These are phyloP conservation scores for Dysdera silvatica DNA, from an alignment of 1,140 invertebrate species.

Conservation along the genomic window DNA sequence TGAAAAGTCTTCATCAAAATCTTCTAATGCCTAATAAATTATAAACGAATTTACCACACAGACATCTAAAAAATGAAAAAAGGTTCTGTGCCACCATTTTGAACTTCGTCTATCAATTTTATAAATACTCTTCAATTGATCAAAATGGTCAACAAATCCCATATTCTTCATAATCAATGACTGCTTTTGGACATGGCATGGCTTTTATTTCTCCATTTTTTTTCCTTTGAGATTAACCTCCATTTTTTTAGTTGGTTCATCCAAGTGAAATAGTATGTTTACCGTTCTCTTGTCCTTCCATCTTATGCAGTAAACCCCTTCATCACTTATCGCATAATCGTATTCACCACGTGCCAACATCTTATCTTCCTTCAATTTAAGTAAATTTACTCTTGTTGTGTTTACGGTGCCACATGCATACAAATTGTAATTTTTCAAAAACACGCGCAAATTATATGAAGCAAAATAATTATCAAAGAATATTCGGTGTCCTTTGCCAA, in stretches of 20 bases:
- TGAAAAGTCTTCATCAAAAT: not conserved
- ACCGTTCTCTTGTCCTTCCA: not conserved
- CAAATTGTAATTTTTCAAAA: not conserved
- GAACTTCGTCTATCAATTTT: not conserved
- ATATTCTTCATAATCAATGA: not conserved
- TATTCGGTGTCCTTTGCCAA: not conserved
- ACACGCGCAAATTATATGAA: not conserved
- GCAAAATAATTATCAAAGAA: not conserved
- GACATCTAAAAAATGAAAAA: slow-evolving; percentile 5
- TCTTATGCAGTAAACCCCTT: not conserved
- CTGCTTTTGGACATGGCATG: not conserved
- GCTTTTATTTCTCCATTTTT: not conserved
- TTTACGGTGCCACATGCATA: not conserved
- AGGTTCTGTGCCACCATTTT: slow-evolving; percentile 1
- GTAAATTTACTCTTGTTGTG: not conserved
- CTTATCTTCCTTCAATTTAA: not conserved
- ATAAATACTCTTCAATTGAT: not conserved
- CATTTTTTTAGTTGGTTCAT: not conserved
- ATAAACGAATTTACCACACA: not conserved
- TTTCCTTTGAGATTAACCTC: not conserved
- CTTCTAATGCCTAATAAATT: not conserved
- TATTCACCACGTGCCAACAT: not conserved
- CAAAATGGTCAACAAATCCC: slow-evolving; percentile 1
- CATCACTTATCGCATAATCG: not conserved
- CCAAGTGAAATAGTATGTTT: not conserved